phyloP scores from a whole-genome alignment of 2,113 vertebrate species.

The Hystrix cristata region DNA sequence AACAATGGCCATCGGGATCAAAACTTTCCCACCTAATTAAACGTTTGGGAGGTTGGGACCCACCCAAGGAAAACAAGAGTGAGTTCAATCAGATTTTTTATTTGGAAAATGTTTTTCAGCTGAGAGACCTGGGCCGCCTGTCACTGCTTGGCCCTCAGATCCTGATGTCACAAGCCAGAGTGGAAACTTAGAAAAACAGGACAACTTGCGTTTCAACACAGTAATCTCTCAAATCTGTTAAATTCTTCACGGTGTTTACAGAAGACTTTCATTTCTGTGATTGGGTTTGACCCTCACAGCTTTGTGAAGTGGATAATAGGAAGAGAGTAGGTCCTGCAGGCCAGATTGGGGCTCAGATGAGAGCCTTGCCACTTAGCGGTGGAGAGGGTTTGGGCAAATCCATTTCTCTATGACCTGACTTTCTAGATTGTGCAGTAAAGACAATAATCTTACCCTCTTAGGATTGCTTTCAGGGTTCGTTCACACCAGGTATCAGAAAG shows the following conservation, averaged over 20 bases:
- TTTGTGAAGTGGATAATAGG: background rate
- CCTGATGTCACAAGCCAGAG: constrained; percentile 60
- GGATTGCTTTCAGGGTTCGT: background rate
- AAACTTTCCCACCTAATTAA: constrained; percentile 77
- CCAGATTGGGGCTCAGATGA: background rate
- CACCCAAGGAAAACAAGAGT: constrained; percentile 77
- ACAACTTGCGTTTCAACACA: background rate
- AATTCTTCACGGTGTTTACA: constrained; percentile 37
- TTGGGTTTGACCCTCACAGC: background rate
- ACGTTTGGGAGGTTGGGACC: constrained; percentile 75
- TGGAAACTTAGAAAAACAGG: constrained; percentile 68
- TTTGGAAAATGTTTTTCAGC: constrained; percentile 81
- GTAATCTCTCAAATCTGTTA: constrained; percentile 53
- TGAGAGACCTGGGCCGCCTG: constrained; percentile 43
- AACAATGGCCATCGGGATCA: constrained; percentile 62
- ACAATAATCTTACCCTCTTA: background rate
- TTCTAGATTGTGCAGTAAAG: background rate
- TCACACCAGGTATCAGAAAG: background rate
- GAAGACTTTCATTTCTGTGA: background rate
- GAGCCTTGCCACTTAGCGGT: background rate
- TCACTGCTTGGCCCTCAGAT: constrained; percentile 30
- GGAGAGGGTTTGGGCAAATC: background rate
- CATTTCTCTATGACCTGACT: background rate
- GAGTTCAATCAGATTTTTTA: constrained; percentile 80
- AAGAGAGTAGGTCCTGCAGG: background rate